Evolutionary conservation across 2,113 vertebrate species (phyloP).

Genomic region (Argyrosomus japonicus): DNA sequence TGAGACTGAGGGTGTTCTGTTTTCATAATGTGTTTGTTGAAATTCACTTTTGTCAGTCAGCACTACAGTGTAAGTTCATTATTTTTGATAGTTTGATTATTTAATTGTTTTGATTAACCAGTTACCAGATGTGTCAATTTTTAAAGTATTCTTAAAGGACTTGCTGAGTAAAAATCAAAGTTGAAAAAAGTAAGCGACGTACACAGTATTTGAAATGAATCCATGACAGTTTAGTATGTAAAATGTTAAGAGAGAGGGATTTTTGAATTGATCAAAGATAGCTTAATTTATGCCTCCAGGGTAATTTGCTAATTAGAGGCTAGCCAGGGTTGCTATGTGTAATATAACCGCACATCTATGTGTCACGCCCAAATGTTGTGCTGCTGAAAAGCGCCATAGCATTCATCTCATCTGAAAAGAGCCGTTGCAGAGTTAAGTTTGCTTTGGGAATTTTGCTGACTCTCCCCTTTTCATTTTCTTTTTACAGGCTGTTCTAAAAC

Average conservation of each 20-base stretch:
- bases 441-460: constrained; percentile 34
- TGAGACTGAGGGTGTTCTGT: neutral
- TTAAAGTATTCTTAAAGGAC: constrained; percentile 16
- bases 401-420: constrained; percentile 38
- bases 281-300: constrained; percentile 49
- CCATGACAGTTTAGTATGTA: neutral
- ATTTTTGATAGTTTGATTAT: constrained; percentile 28
- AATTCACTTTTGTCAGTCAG: neutral
- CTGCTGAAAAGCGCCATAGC: constrained; percentile 34
- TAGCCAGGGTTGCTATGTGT: constrained; percentile 50
- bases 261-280: constrained; percentile 42
- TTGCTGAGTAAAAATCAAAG: constrained; percentile 2
- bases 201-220: neutral
- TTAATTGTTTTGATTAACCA: neutral
- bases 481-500: constrained; percentile 79
- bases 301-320: constrained; percentile 64
- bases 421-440: constrained; percentile 26
- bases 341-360: constrained; percentile 60
- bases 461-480: constrained; percentile 46
- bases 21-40: constrained; percentile 19
- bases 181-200: neutral
- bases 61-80: neutral
- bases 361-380: constrained; percentile 60
- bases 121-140: neutral
- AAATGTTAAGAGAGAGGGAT: constrained; percentile 20